A percentile compares a stretch with the other conserved stretches of the same genome.
phyloP scores from a whole-genome alignment of 2,113 vertebrate species.

The Lepus americanus region DNA sequence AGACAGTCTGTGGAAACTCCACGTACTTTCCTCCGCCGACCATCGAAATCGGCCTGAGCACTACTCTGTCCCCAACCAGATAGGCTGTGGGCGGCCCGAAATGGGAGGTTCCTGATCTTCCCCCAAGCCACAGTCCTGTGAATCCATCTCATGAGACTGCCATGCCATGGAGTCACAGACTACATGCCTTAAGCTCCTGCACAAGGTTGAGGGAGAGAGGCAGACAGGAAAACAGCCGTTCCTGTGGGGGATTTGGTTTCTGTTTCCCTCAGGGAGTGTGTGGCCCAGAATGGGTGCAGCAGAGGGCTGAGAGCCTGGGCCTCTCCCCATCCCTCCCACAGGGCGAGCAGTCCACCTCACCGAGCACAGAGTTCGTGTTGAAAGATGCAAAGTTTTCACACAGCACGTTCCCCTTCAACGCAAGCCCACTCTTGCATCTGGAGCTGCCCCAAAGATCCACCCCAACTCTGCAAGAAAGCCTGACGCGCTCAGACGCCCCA shows the following conservation, averaged over 20 bases:
- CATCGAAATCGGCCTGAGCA: accelerated
- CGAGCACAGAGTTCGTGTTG: neutral
- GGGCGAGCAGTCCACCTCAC: neutral
- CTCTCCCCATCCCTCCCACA: neutral
- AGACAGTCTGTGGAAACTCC: neutral
- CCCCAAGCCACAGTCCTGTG: neutral
- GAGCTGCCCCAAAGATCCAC: neutral
- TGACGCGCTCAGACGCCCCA: accelerated
- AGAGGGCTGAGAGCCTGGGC: neutral
- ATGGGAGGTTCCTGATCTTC: neutral
- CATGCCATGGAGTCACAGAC: neutral
- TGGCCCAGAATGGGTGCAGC: neutral
- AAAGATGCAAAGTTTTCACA: neutral
- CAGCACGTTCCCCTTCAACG: neutral
- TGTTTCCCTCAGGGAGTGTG: neutral
- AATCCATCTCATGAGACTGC: neutral
- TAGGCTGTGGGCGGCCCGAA: neutral
- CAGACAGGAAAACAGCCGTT: neutral
- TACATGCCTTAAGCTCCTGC: neutral
- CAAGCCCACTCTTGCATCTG: neutral
- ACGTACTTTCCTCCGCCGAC: neutral
- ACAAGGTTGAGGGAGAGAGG: neutral
- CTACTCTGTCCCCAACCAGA: neutral
- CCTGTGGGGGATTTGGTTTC: neutral
- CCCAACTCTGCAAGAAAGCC: too few species aligned